Conservation (phyloP, 2,888 invertebrate genomes). For the Scrobipalpa atriplicella region DNA sequence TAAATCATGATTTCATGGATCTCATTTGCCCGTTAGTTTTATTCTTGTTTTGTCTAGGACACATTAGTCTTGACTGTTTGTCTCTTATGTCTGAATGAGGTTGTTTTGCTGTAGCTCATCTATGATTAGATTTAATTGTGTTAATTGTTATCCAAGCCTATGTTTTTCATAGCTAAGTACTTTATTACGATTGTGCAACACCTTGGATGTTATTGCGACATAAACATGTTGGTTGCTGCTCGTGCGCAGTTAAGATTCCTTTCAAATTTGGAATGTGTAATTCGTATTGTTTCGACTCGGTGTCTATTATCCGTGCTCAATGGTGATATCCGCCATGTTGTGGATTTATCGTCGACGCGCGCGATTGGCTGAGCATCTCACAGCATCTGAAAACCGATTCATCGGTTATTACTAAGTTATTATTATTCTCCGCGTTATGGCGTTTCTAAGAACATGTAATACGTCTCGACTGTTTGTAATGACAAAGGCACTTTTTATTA, state of each 20-base stretch:
- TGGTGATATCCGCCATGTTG: constrained; percentile 58
- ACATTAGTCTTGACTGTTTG: too few species aligned
- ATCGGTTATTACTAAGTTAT: constrained; percentile 52
- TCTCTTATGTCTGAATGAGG: background rate
- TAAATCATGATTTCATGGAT: constrained; percentile 25
- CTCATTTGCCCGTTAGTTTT: background rate
- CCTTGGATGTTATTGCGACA: background rate
- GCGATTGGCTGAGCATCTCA: constrained; percentile 57
- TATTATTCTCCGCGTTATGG: constrained; percentile 63
- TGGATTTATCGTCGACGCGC: constrained; percentile 46
- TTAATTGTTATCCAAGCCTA: constrained; percentile 17
- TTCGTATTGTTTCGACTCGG: too few species aligned
- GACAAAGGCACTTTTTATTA: constrained; percentile 78
- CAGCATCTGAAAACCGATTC: constrained; percentile 57
- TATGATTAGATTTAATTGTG: constrained; percentile 16
- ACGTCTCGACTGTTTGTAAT: constrained; percentile 64
- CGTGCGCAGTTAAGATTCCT: background rate
- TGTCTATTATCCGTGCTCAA: background rate
- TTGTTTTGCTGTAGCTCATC: background rate
- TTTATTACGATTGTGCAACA: background rate
- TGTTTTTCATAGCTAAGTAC: constrained; percentile 13
- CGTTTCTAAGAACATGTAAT: constrained; percentile 63
- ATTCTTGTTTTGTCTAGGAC: constrained; percentile 1
- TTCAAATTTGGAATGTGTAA: too few species aligned
- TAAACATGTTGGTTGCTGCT: background rate